Evolutionary conservation across 2,888 invertebrate genomes (phyloP).

Genomic region (Orchestes rusci): DNA sequence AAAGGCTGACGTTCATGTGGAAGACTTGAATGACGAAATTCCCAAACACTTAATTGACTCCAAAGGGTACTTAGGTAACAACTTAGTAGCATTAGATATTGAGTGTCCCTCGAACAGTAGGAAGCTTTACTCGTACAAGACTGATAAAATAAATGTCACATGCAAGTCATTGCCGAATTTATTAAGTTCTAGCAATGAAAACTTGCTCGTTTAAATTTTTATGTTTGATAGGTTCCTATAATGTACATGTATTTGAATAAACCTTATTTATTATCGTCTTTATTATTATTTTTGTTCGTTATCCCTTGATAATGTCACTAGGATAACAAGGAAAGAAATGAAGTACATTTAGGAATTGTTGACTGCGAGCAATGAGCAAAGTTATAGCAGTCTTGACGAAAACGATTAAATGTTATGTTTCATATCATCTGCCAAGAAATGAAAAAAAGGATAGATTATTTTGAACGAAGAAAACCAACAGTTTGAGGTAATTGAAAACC

Average conservation of each 20-base stretch:
- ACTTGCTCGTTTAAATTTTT: constrained; percentile 48
- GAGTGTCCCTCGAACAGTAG: constrained; percentile 39
- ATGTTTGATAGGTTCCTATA: constrained; percentile 14
- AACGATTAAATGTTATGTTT: no score
- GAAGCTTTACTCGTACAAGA: constrained; percentile 37
- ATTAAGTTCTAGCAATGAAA: constrained; percentile 57
- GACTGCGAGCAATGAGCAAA: no score
- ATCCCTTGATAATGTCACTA: no score
- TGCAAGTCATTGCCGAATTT: constrained; percentile 64
- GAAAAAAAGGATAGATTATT: no score
- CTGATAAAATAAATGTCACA: constrained; percentile 39
- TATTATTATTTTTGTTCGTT: background rate
- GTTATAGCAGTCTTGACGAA: no score
- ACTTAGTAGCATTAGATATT: constrained; percentile 48
- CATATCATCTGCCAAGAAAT: no score
- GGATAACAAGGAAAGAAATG: no score
- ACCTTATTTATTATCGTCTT: constrained; percentile 6
- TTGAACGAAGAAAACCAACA: no score
- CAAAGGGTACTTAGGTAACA: constrained; percentile 25
- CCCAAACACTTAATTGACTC: constrained; percentile 10
- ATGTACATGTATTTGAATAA: constrained; percentile 7
- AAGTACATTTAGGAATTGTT: no score
- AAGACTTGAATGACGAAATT: constrained; percentile 26
- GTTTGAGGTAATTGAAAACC: no score
- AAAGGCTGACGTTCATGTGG: constrained; percentile 37